Conservation (phyloP, 2,113 vertebrate species). For the Halcyon malimbica region DNA sequence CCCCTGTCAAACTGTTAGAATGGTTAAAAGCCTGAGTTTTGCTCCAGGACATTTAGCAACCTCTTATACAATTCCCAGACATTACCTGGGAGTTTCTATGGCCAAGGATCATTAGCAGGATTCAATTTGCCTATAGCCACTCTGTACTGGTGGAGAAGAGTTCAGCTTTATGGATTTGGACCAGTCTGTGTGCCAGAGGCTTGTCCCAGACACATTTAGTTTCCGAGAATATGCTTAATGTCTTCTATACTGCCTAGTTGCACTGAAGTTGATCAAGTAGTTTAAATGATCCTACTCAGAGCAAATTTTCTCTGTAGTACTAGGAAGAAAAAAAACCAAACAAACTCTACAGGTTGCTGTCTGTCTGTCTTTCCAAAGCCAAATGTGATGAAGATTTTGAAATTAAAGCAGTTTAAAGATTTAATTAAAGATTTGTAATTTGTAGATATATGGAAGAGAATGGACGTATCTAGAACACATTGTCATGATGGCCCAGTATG, state of each 20-base stretch:
- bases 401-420: not conserved
- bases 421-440: not conserved
- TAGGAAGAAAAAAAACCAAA: not conserved
- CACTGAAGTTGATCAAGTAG: not conserved
- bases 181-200: not conserved
- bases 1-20: not conserved
- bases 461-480: not conserved
- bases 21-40: not conserved
- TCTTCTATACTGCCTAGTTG: not conserved
- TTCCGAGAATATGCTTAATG: not conserved
- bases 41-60: not conserved
- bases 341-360: not conserved
- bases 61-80: not conserved
- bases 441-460: not conserved
- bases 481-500: not conserved
- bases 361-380: not conserved
- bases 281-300: not conserved
- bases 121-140: not conserved
- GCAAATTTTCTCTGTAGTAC: not conserved
- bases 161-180: not conserved
- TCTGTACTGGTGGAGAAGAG: not conserved
- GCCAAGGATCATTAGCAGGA: fast-evolving
- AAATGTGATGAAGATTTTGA: not conserved
- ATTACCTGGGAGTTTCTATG: not conserved
- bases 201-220: not conserved